Evolutionary conservation across 2,888 invertebrate genomes (phyloP).

Genomic region (Drosophila borealis): DNA sequence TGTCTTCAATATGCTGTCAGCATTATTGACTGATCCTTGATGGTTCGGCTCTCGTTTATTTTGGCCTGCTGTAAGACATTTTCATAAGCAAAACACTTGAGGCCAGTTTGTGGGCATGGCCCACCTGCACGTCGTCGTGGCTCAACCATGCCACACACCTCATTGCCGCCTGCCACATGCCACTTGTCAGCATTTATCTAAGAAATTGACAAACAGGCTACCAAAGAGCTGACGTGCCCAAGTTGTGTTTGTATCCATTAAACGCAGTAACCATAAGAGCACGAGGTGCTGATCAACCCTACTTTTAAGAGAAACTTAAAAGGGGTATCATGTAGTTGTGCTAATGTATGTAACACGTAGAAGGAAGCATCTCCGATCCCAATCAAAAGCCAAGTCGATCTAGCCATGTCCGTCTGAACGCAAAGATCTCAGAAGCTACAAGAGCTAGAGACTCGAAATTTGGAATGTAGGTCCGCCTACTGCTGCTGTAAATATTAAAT

Average conservation of each 20-base stretch:
- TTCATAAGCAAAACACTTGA: constrained; percentile 70
- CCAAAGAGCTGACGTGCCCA: not conserved
- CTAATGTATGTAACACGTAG: too few species aligned
- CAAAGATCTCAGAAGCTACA: too few species aligned
- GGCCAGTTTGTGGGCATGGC: constrained; percentile 38
- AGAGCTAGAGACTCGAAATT: too few species aligned
- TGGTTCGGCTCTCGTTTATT: constrained; percentile 25
- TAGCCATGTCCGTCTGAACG: too few species aligned
- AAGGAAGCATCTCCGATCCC: too few species aligned
- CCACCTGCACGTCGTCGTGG: constrained; percentile 30
- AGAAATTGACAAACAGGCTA: constrained; percentile 19
- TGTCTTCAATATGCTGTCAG: constrained; percentile 71
- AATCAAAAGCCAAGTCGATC: too few species aligned
- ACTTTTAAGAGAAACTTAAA: too few species aligned
- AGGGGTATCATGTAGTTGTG: too few species aligned
- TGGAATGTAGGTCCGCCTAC: too few species aligned
- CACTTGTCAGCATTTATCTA: constrained; percentile 73
- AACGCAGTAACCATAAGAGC: too few species aligned
- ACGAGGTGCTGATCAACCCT: too few species aligned
- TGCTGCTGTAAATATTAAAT: too few species aligned
- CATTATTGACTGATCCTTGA: constrained; percentile 75
- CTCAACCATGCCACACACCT: constrained; percentile 50
- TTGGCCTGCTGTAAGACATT: constrained; percentile 42
- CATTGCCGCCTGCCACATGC: constrained; percentile 51
- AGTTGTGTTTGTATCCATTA: not conserved